Base-by-base conservation (phyloP, 2,113 vertebrate species). In the Saguinus midas region DNA sequence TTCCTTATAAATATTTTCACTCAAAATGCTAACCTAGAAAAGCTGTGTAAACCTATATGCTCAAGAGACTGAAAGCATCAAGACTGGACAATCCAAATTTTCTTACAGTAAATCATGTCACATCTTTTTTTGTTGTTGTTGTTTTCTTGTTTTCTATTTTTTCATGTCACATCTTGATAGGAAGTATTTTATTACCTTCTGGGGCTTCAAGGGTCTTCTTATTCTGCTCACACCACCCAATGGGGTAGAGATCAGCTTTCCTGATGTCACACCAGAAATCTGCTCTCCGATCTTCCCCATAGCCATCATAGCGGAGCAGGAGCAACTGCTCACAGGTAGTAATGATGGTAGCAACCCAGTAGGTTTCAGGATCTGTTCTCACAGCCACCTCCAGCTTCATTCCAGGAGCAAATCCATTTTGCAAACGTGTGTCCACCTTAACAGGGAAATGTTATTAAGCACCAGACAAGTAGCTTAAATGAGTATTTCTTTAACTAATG, bases 251-350 rank as follows among this genome's bases (percentile, higher is more conserved):
- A 91, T 99, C 99, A 1, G 99, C 99, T 0, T 99, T 99, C 99
- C 99, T 99, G 97, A 99, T 99, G 98, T 99, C 99, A 78, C 99
- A 99, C 99, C 99, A 99, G 96, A 99, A 99, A 98, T 99, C 99
- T 0, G 99, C 99, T 13, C 99, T 99, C 35, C 99, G 99, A 97
- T 99, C 99, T n/a, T 99, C 99, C 43, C 99, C 99, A 12, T 99
- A 99, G 72, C 99, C 99, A 79, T 99, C 99, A 0, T 99, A 99
- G 87, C 99, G 99, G 32, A 99, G 98, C 21, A 99, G 99, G 27
- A 99, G 99, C 97, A 99, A 98, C 98, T 99, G 99, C 90, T 99
- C 99, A 52, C 99, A 99, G 70, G 99, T 99, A 21, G 99, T 99
- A 93, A 99, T 99, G 98, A 99, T 99, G 92, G 99, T 99, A 95